These are phyloP conservation scores for Eptatretus atami DNA, from an alignment of 2,797 vertebrate species.

Conservation along the genomic window DNA sequence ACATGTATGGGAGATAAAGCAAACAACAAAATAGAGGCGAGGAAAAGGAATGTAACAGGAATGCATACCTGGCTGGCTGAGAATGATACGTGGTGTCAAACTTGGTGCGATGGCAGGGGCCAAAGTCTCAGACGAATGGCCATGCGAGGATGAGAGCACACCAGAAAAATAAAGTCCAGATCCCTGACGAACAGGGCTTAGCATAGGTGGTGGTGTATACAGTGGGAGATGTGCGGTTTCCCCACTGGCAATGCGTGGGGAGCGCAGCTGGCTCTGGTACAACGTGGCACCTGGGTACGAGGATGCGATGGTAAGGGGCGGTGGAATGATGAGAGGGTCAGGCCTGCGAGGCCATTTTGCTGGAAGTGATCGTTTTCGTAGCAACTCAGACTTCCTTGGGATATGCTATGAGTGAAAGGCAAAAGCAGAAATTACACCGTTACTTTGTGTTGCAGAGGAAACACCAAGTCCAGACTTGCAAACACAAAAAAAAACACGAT, in stretches of 20 bases:
- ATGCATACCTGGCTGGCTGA: too few species aligned
- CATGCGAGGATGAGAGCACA: conserved; percentile 32
- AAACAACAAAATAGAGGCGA: too few species aligned
- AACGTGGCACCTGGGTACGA: conserved; percentile 65
- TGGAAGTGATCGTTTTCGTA: conserved; percentile 25
- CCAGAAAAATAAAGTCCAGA: conserved; percentile 88
- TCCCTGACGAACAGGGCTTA: conserved; percentile 80
- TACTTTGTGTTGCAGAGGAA: too few species aligned
- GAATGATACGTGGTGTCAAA: too few species aligned
- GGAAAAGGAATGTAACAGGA: too few species aligned
- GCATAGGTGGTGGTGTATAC: conserved; percentile 83
- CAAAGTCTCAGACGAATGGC: too few species aligned
- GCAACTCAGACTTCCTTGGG: conserved; percentile 90
- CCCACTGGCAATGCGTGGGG: conserved; percentile 35
- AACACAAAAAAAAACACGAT: too few species aligned
- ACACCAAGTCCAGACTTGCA: too few species aligned
- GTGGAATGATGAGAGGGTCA: conserved; percentile 82
- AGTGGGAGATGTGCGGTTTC: conserved; percentile 63
- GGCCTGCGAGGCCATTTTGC: conserved; percentile 57
- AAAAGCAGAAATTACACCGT: not conserved
- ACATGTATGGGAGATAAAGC: too few species aligned
- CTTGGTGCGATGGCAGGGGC: too few species aligned
- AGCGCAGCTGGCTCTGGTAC: conserved; percentile 83
- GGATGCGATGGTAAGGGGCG: conserved; percentile 48
- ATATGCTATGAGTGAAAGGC: not conserved